Percentiles rank a stretch among this genome's conserved stretches.
Evolutionary conservation across 2,888 invertebrate genomes (phyloP).

Genomic region (Melanotus villosus): DNA sequence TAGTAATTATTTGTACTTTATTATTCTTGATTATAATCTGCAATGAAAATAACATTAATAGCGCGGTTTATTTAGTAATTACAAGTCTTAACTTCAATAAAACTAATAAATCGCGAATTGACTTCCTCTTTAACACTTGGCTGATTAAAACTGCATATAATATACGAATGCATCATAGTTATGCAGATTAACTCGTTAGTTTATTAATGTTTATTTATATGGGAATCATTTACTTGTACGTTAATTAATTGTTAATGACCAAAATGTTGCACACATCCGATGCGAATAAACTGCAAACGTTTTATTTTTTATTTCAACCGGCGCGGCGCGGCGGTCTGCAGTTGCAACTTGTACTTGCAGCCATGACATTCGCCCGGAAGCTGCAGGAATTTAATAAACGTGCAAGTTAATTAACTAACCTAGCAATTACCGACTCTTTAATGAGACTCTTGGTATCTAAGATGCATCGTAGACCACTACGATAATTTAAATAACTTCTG

Average conservation of each 20-base stretch:
- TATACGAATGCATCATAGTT: not conserved
- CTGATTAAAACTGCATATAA: not conserved
- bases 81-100: not conserved
- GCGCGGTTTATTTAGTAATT: not conserved
- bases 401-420: conserved; percentile 34
- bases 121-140: not conserved
- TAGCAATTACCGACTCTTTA: conserved; percentile 27
- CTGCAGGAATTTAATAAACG: conserved; percentile 36
- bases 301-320: too few species aligned
- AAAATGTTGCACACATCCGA: not conserved
- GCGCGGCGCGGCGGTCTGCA: too few species aligned
- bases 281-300: too few species aligned
- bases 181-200: not conserved
- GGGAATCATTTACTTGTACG: conserved; percentile 10
- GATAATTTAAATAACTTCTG: not conserved
- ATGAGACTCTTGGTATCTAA: conserved; percentile 16
- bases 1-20: too few species aligned
- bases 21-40: too few species aligned
- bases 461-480: not conserved
- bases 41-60: too few species aligned
- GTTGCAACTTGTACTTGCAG: conserved; percentile 10
- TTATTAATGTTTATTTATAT: conserved; percentile 2
- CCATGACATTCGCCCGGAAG: conserved; percentile 25
- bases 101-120: not conserved
- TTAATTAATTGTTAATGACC: conserved; percentile 13